Evolutionary conservation across 1,140 invertebrate genomes (phyloP), one percentile per base, ranked within the genome.

Genomic region (Pentalonia nigronervosa): DNA sequence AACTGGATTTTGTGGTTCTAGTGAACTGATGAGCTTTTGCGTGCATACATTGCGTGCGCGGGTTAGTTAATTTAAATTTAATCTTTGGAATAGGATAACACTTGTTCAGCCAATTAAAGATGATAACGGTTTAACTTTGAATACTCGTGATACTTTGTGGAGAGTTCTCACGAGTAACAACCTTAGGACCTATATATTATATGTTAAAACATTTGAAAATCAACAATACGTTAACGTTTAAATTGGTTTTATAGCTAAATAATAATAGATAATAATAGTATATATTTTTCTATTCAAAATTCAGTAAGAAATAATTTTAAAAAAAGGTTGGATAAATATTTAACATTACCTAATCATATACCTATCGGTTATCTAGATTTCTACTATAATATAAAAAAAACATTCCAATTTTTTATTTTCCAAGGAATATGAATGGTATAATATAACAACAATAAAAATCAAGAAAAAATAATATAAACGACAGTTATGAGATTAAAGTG

Each of bases 11-110:
- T 36, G 53, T 25, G 89, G 50, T 90, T 56, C 20, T 25, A 17
- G 36, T 36, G 53, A 45, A 53, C 41, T 90, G 50, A 90, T 45
- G 89, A 90, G 36, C 89, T 90, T 60, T 90, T 30, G 48, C 87
- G 48, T 34, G 88, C 50, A 34, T 87, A 11, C 30, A 11, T 48
- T 48, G 45, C 45, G 48, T 89, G 87, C 87, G n/a, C 34, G 48
- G 87, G 87, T 89, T 89, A 89, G 36, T 56, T 90, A 90, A 90
- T 90, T 90, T 56, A 60, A 90, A 90, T 90, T 90, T 90, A 67
- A 60, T 90, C 89, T 90, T 60, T 30, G 34, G 53, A 41, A 30
- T 45, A 41, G 30, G 36, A 60, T 60, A 60, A 41, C 53, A 60
- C 89, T 60, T 30, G 88, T 60, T 41, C 34, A 14, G 53, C 36